phyloP scores from a whole-genome alignment of 2,888 invertebrate genomes.

The Perithous albicinctus region DNA sequence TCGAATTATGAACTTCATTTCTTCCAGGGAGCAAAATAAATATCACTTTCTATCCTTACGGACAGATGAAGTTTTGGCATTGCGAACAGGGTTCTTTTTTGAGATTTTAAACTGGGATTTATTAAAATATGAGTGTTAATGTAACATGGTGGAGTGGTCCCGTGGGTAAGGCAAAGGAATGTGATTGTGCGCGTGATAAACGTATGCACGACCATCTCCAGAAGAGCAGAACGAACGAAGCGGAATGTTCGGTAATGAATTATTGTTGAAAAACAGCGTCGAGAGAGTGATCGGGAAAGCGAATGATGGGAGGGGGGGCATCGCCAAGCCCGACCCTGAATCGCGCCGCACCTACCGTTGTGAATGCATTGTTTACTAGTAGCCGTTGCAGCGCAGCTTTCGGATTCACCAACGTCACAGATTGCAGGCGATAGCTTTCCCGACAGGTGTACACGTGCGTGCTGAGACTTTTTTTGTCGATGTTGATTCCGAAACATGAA shows the following conservation, averaged over 20 bases:
- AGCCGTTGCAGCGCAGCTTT: constrained; percentile 32
- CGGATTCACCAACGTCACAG: constrained; percentile 26
- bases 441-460: constrained; percentile 48
- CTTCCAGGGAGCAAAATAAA: too few relatives aligned
- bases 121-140: too few relatives aligned
- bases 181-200: too few relatives aligned
- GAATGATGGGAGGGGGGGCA: constrained; percentile 17
- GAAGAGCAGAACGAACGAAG: constrained; percentile 61
- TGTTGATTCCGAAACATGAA: constrained; percentile 56
- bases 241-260: constrained; percentile 70
- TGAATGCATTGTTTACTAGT: constrained; percentile 69
- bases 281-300: constrained; percentile 44
- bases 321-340: constrained; percentile 57
- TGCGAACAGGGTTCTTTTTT: too few relatives aligned
- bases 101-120: too few relatives aligned
- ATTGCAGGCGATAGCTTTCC: constrained; percentile 45
- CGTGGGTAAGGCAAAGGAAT: too few relatives aligned
- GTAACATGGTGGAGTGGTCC: too few relatives aligned
- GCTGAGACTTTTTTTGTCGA: constrained; percentile 41
- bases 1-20: too few relatives aligned
- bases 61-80: too few relatives aligned
- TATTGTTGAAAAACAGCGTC: constrained; percentile 68
- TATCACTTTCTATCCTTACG: too few relatives aligned
- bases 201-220: constrained; percentile 26
- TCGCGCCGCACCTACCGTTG: constrained; percentile 60